Conservation (phyloP, 2,888 invertebrate genomes). For the Agrenia bidenticulata region DNA sequence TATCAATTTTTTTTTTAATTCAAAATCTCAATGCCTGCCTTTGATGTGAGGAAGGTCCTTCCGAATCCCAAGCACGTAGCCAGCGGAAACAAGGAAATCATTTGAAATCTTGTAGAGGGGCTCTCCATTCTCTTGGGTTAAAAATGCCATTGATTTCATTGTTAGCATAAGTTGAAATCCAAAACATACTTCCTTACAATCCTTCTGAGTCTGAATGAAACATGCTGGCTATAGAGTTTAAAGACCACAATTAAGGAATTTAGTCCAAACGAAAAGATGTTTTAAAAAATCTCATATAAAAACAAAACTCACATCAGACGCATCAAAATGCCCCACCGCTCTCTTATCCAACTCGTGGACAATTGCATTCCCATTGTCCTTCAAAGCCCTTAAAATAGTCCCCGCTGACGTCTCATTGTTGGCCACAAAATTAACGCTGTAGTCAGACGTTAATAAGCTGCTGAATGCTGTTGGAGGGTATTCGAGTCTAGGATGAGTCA, state of each 20-base stretch:
- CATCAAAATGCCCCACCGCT: neutral
- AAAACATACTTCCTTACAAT: no score
- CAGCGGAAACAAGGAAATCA: neutral
- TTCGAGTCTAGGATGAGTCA: neutral
- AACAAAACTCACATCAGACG: no score
- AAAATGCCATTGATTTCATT: no score
- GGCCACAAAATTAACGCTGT: neutral
- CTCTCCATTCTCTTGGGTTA: constrained; percentile 1
- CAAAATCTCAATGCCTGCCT: neutral
- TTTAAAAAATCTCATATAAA: no score
- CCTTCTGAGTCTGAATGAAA: no score
- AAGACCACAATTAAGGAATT: no score
- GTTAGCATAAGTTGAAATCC: no score
- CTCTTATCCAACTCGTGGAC: neutral
- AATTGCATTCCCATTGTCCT: neutral
- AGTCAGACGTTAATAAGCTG: neutral
- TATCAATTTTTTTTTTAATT: no score
- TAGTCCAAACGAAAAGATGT: no score
- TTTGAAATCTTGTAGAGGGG: neutral
- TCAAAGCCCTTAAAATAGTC: neutral
- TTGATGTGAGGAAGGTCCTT: neutral
- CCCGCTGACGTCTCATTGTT: neutral
- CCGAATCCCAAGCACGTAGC: neutral
- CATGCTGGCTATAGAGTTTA: no score
- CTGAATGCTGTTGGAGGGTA: neutral